phyloP scores from a whole-genome alignment of 2,113 vertebrate genomes.

The Albula glossodonta region DNA sequence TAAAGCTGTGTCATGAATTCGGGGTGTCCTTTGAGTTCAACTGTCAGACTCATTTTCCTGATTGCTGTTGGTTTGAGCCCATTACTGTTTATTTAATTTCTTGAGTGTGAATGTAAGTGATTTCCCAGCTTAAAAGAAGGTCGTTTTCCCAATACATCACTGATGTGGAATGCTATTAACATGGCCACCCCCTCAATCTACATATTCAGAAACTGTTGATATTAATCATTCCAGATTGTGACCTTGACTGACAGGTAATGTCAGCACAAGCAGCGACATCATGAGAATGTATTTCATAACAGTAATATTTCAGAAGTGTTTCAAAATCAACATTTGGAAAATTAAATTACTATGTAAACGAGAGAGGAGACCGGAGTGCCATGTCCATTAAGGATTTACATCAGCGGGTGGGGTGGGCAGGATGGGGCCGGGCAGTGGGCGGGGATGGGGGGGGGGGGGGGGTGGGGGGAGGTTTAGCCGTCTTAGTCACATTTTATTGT shows the following conservation, averaged over 20 bases:
- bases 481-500: no score
- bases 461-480: no score
- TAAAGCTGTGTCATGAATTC: not conserved
- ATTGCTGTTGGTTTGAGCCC: not conserved
- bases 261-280: slow-evolving; percentile 1
- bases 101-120: not conserved
- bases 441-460: no score
- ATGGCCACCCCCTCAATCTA: slow-evolving; percentile 23
- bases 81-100: not conserved
- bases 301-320: slow-evolving; percentile 9
- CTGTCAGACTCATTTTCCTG: not conserved
- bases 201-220: slow-evolving; percentile 29
- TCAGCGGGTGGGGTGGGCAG: not conserved
- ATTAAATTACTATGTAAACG: slow-evolving; percentile 26
- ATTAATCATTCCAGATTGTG: slow-evolving; percentile 25
- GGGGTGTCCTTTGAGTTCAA: not conserved
- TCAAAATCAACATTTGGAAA: slow-evolving; percentile 7
- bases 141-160: slow-evolving; percentile 24
- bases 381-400: not conserved
- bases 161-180: slow-evolving; percentile 29
- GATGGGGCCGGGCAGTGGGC: no score
- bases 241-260: slow-evolving; percentile 30
- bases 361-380: not conserved
- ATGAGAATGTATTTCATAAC: slow-evolving; percentile 14
- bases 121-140: slow-evolving; percentile 19